Base-by-base conservation (phyloP, 2,113 vertebrate species). In the Clarias macrocephalus region DNA sequence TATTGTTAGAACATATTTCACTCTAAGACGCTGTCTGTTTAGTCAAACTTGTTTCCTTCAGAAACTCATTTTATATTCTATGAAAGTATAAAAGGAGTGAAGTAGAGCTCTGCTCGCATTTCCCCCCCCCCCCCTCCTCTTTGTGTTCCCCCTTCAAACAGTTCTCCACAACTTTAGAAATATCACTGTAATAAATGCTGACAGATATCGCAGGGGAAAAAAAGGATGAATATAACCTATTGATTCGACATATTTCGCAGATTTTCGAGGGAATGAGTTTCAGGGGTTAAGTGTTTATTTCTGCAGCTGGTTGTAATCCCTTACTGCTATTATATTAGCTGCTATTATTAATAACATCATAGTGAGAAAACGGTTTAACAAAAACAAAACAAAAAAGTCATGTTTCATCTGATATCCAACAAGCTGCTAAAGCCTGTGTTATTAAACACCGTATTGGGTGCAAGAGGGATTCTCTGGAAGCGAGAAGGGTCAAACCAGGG, bases 401-500 rank as follows among this genome's bases (percentile, higher is more conserved):
- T 13, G 18, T 76, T 48, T 33, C 19, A 57, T 75, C 57, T 87
- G 42, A 82, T 82, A 82, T 62, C 48, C 77, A 72, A 56, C 79
- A 62, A 66, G 70, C 80, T 76, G 59, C 70, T 83, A 76, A 62
- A 87, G 8, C 19, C 23, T n/a, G 10, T 84, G 33, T 81, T 80
- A 76, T 87, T 83, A 87, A 83, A 82, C 42, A 79, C 85, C 21
- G 82, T 68, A 30, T 76, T 42, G 75, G 60, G 28, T 52, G 33
- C 80, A 48, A 76, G 48, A 54, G 42, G 76, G 57, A 75, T 42
- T 60, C 81, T 59, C 33, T 73, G 66, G 75, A 82, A 28, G 68
- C 76, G 77, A 82, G 70, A 68, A 75, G 87, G 84, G 90, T 87
- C 88, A 85, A 89, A 87, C 75, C 54, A 84, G 37, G 87, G 87